Conservation (phyloP, 2,113 vertebrate genomes). For the Periophthalmodon schlosseri region DNA sequence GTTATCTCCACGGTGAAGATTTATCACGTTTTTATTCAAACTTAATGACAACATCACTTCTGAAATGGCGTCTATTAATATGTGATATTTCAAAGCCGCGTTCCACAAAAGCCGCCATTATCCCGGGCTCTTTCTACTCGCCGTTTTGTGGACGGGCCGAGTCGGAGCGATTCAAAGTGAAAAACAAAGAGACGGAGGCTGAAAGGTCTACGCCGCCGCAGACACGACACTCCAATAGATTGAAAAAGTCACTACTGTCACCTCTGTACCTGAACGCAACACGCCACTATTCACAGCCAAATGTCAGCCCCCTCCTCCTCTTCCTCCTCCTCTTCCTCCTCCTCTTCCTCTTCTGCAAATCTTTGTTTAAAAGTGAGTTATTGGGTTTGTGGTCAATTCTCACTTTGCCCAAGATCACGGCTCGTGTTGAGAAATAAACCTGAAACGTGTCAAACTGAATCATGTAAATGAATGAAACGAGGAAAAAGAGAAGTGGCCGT, state of each 20-base stretch:
- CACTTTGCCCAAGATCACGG: not conserved
- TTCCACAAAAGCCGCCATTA: constrained; percentile 69
- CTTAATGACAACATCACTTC: constrained; percentile 58
- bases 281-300: constrained; percentile 21
- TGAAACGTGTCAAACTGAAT: not conserved
- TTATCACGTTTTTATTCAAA: constrained; percentile 71
- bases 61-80: constrained; percentile 71
- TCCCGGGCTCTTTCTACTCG: constrained; percentile 15
- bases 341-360: constrained; percentile 17
- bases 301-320: constrained; percentile 23
- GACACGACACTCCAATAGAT: constrained; percentile 51
- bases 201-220: constrained; percentile 60
- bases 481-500: no score
- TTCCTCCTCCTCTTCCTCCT: constrained; percentile 21
- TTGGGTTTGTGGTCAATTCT: not conserved
- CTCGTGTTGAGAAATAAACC: not conserved
- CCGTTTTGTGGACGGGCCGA: constrained; percentile 36
- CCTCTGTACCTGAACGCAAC: constrained; percentile 35
- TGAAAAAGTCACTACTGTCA: constrained; percentile 54
- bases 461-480: not conserved
- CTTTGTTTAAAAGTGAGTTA: constrained; percentile 1
- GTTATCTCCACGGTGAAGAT: constrained; percentile 67
- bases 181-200: constrained; percentile 62
- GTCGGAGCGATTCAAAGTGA: constrained; percentile 49
- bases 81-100: constrained; percentile 69